phyloP scores from a whole-genome alignment of 2,888 invertebrate genomes.

The Ophion slaviceki region DNA sequence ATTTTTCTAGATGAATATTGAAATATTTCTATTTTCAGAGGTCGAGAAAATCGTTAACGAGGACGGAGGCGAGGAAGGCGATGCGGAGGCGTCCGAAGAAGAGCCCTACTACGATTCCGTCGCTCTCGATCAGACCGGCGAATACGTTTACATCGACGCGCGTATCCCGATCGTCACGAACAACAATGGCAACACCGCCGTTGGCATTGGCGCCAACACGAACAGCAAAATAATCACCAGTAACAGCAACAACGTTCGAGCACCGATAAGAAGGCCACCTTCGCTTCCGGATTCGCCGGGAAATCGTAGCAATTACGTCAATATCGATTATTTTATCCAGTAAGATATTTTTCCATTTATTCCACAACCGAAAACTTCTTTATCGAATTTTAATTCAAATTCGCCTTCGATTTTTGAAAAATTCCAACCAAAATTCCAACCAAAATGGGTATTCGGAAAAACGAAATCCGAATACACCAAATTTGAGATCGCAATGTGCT shows the following conservation, averaged over 20 bases:
- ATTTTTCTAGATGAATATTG: not conserved
- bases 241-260: constrained; percentile 69
- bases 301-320: constrained; percentile 94
- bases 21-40: constrained; percentile 69
- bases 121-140: constrained; percentile 85
- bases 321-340: constrained; percentile 96
- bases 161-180: constrained; percentile 83
- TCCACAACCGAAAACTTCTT: not conserved
- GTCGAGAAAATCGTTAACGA: constrained; percentile 81
- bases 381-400: not conserved
- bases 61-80: constrained; percentile 81
- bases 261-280: constrained; percentile 81
- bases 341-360: constrained; percentile 83
- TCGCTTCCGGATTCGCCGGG: constrained; percentile 91
- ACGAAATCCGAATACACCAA: too few relatives aligned
- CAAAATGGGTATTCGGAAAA: too few relatives aligned
- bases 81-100: constrained; percentile 82
- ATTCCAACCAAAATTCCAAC: too few relatives aligned
- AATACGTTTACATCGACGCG: constrained; percentile 91
- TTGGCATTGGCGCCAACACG: constrained; percentile 56
- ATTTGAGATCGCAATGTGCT: too few relatives aligned
- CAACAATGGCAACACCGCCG: constrained; percentile 72
- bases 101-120: constrained; percentile 86
- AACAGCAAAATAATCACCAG: constrained; percentile 58
- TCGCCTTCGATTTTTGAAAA: too few relatives aligned